Conservation (phyloP, 1,140 invertebrate genomes). For the Brachionus sp. region DNA sequence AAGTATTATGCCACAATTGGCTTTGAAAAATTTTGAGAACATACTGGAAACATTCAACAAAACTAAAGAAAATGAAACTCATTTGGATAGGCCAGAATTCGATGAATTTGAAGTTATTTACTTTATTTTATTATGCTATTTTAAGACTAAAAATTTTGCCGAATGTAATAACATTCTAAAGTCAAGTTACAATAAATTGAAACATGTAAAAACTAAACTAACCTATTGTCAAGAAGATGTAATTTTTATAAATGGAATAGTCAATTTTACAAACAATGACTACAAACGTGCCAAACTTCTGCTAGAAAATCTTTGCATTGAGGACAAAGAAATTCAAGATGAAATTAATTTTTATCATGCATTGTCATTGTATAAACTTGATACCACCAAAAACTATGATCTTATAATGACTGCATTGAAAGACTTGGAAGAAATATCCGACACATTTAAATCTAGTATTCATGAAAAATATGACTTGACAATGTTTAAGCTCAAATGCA, state of each 20-base stretch:
- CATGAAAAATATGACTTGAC: neutral
- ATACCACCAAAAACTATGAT: neutral
- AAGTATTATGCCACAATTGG: neutral
- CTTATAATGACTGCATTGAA: neutral
- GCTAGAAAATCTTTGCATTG: neutral
- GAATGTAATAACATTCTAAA: neutral
- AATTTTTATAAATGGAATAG: neutral
- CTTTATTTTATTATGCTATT: slow-evolving; percentile 11
- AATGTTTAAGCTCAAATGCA: neutral
- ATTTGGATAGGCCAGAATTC: neutral
- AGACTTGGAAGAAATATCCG: neutral
- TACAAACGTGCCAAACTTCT: neutral
- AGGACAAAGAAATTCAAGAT: neutral
- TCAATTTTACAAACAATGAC: neutral
- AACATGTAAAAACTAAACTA: neutral
- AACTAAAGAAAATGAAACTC: neutral
- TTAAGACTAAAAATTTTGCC: slow-evolving; percentile 14
- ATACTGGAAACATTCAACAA: neutral
- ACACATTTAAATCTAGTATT: neutral
- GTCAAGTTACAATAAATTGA: neutral
- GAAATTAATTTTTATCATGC: slow-evolving; percentile 21
- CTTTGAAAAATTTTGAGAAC: slow-evolving; percentile 14
- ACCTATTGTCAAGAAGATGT: neutral
- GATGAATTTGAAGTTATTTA: neutral
- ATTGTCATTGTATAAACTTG: neutral